Evolutionary conservation across 53 echinoderm and acorn worm genomes (phyloP), one percentile per base, ranked within the genome.

Genomic region (Paracentrotus lividus): DNA sequence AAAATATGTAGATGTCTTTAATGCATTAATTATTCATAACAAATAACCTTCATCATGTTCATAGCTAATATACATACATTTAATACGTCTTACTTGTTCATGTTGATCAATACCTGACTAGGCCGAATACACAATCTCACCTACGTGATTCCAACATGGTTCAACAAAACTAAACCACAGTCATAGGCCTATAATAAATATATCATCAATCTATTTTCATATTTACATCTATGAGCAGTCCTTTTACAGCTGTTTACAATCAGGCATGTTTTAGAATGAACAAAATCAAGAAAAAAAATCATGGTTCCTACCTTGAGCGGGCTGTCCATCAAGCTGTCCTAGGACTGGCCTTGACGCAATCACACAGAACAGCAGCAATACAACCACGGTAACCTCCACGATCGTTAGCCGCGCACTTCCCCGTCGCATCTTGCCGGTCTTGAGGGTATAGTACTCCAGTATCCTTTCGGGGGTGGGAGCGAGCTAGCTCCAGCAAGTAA

Each of bases 391-490:
- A 90, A 64, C 43, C 67, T 36, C 29, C 8, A 24, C 66, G 24
- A 90, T 90, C 90, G 47, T 61, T 23, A 66, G 90, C 90, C 90
- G 43, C 49, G 66, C 43, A 42, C 66, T 90, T 90, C 90, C 68
- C 68, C 90, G 90, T 65, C n/a, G 40, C 64, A 90, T 90, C 90
- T 64, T 66, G 90, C 64, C 43, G 27, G 64, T 44, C 42, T 21
- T 45, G 44, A 27, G 67, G 47, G 64, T 61, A 42, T 66, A 65
- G 90, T 45, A 42, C 90, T 90, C 90, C 88, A 56, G 64, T 90
- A 66, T 90, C 90, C 90, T 72, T 45, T 44, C 65, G 90, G 90
- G 66, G 40, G n/a, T 42, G 42, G 64, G n/a, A n/a, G n/a, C n/a
- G n/a, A n/a, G n/a, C n/a, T 56, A 56, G 47, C 44, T 90, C 90